These are phyloP conservation scores for Venusia cambrica DNA, from an alignment of 2,888 invertebrate genomes.

Conservation along the genomic window DNA sequence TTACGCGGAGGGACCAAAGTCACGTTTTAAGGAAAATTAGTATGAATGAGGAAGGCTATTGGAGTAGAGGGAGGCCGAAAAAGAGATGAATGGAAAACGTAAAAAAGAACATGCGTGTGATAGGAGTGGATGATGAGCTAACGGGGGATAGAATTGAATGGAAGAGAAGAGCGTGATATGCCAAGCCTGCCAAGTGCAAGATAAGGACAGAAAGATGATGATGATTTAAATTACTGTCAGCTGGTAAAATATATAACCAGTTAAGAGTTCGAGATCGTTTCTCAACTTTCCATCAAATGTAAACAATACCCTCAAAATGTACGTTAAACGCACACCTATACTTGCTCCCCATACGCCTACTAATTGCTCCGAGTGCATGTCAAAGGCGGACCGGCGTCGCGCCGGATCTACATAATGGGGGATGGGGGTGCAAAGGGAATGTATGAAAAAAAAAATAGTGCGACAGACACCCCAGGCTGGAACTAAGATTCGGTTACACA, in stretches of 20 bases:
- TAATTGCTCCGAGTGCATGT: constrained; percentile 79
- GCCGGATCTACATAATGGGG: constrained; percentile 76
- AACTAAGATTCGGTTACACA: constrained; percentile 69
- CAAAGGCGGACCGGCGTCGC: constrained; percentile 78
- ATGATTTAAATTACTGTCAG: not conserved
- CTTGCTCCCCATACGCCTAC: constrained; percentile 44
- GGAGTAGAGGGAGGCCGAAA: too few species aligned
- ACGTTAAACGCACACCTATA: constrained; percentile 28
- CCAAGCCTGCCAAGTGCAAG: too few species aligned
- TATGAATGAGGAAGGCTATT: too few species aligned
- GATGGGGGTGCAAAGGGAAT: constrained; percentile 67
- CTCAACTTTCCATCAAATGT: constrained; percentile 14
- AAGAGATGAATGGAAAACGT: too few species aligned
- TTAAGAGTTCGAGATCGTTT: constrained; percentile 13
- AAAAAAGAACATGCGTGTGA: too few species aligned
- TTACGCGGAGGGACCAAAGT: too few species aligned
- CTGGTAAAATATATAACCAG: constrained; percentile 7
- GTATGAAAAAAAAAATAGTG: constrained; percentile 61
- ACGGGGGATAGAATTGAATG: too few species aligned
- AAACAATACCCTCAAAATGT: constrained; percentile 33
- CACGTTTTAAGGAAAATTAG: too few species aligned
- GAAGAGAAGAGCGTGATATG: too few species aligned
- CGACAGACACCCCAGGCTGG: constrained; percentile 53
- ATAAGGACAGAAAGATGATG: too few species aligned
- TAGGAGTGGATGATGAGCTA: too few species aligned